Base-by-base conservation (phyloP, 2,797 vertebrate species). In the Sylvilagus floridanus region DNA sequence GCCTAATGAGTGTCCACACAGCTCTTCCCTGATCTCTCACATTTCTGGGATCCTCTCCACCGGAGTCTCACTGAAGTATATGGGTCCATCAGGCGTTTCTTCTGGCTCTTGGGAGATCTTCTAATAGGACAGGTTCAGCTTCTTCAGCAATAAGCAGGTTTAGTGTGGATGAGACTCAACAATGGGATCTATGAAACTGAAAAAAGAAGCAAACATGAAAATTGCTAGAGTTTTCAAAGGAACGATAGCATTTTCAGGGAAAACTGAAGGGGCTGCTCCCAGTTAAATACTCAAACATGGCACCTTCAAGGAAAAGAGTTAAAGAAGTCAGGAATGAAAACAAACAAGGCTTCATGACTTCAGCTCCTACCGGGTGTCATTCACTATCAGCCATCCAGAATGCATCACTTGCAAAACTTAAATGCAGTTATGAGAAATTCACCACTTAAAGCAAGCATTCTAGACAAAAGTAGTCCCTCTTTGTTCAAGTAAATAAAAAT, bases 91-190 rank as follows among this genome's bases (percentile, higher is more conserved):
- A 72, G 42, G 26, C 65, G n/a, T 42, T 93, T 93, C 60, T 91
- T 92, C 54, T 71, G 16, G n/a, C 16, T 92, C 21, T 85, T 73
- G 14, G 30, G 47, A 78, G 4, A 84, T 68, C 62, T 93, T 91
- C 85, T 81, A 90, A 68, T 17, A 22, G 30, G 22, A 82, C 66
- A 94, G 35, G 37, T 73, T 94, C 21, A 84, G 19, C 42, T 94
- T 97, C 57, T 79, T 95, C 60, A 50, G 52, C 69, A 96, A 95
- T 50, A 88, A 94, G n/a, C 12, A 92, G 85, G 26, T 91, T 62
- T 50, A 4, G 0, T 83, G 21, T 78, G 19, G 50, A 32, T 92
- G 50, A 81, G 30, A 87, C 9, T 81, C 13, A 78, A 60, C 92
- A 95, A 63, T 47, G 79, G n/a, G 26, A 76, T 37, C 8, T 95